These are phyloP conservation scores for Aspiorhynchus laticeps DNA, from an alignment of 2,113 vertebrate genomes.

Conservation along the genomic window DNA sequence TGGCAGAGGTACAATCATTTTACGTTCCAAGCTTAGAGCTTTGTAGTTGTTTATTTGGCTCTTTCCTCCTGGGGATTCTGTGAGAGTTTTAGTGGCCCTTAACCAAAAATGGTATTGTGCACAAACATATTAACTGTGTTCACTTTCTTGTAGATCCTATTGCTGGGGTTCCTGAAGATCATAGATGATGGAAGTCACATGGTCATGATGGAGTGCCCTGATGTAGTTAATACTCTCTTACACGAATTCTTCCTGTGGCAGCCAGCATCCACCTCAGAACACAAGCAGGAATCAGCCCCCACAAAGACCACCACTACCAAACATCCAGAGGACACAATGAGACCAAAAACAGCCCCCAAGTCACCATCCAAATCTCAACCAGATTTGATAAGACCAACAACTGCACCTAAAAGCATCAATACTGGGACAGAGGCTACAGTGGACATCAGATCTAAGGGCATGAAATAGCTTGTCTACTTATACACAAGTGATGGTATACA, in stretches of 20 bases:
- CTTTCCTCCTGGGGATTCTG: not conserved
- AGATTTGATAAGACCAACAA: constrained; percentile 26
- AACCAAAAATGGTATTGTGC: not conserved
- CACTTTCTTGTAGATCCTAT: constrained; percentile 83
- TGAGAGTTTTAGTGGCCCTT: not conserved
- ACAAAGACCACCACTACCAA: constrained; percentile 20
- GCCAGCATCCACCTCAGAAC: constrained; percentile 78
- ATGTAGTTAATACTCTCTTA: constrained; percentile 94
- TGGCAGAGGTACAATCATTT: constrained; percentile 86
- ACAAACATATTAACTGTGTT: not conserved
- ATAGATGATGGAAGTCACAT: constrained; percentile 98
- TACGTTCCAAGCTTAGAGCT: not conserved
- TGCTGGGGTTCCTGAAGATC: constrained; percentile 94
- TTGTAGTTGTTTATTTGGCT: not conserved
- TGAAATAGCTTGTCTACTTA: not conserved
- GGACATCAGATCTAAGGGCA: constrained; percentile 2
- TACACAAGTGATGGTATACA: not conserved
- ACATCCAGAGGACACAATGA: constrained; percentile 27
- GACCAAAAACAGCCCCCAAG: constrained; percentile 22
- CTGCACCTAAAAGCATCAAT: not conserved
- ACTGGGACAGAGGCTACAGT: not conserved
- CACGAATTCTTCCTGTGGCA: constrained; percentile 98
- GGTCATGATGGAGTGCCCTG: constrained; percentile 98
- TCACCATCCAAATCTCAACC: constrained; percentile 6
- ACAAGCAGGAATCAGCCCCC: constrained; percentile 41